A percentile compares a stretch with the other conserved stretches of the same genome.
Evolutionary conservation across 2,113 vertebrate species (phyloP).

Genomic region (Motacilla tschutschensis): DNA sequence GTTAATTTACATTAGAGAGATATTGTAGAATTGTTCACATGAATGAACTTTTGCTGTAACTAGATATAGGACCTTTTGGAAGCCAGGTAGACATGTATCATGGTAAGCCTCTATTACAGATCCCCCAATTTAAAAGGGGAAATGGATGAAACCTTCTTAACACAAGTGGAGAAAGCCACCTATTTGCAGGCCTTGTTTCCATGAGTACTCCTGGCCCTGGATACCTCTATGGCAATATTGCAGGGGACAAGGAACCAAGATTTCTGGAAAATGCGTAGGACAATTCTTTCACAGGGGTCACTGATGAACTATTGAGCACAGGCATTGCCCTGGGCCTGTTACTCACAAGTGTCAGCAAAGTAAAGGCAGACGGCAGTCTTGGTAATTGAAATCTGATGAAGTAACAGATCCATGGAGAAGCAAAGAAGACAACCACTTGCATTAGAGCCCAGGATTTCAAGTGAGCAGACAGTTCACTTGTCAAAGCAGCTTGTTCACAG

Average conservation of each 20-base stretch:
- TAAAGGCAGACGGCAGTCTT: neutral
- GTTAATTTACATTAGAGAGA: neutral
- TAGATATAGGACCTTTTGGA: neutral
- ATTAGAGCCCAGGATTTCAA: neutral
- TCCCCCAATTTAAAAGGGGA: neutral
- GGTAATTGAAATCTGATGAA: neutral
- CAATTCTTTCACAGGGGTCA: neutral
- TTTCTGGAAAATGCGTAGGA: neutral
- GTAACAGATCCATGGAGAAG: neutral
- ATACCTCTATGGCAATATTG: neutral
- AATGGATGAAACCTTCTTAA: neutral
- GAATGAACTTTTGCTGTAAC: neutral
- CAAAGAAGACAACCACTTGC: neutral
- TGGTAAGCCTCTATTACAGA: neutral
- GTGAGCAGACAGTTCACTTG: neutral
- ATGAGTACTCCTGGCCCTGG: no score
- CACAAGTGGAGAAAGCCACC: neutral
- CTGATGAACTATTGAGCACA: neutral
- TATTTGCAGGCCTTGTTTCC: neutral
- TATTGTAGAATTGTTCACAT: neutral
- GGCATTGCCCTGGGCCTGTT: neutral
- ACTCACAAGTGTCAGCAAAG: neutral
- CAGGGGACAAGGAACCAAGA: neutral
- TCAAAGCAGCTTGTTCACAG: neutral
- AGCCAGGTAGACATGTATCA: neutral